Evolutionary conservation across 1,140 invertebrate genomes (phyloP).

Genomic region (Drosophila pseudoobscura): DNA sequence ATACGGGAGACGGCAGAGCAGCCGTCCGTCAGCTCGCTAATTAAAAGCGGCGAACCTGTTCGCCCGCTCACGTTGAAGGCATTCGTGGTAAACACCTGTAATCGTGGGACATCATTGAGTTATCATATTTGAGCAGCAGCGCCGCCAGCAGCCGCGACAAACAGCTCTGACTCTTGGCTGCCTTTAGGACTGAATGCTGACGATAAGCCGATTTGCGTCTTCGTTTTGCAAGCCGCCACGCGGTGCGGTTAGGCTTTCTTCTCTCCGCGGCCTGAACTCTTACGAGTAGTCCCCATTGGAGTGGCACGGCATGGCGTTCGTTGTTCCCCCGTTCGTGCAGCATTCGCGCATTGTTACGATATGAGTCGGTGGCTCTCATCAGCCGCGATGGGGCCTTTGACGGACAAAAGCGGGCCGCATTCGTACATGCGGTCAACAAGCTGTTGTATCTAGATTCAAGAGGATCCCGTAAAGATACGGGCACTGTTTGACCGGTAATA

Average conservation of each 20-base stretch:
- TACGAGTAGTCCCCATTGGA: constrained; percentile 37
- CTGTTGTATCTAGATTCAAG: constrained; percentile 25
- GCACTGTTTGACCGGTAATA: constrained; percentile 1
- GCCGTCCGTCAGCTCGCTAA: constrained; percentile 58
- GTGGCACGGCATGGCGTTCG: constrained; percentile 37
- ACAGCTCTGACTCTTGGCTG: constrained; percentile 54
- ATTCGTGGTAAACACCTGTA: constrained; percentile 65
- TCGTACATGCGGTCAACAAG: constrained; percentile 14
- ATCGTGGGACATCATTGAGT: constrained; percentile 69
- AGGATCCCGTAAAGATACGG: constrained; percentile 17
- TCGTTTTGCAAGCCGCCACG: constrained; percentile 27
- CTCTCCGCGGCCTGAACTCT: constrained; percentile 18
- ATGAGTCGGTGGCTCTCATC: constrained; percentile 18
- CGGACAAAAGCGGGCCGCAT: too few relatives aligned
- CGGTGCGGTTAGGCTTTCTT: constrained; percentile 28
- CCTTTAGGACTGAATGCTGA: constrained; percentile 41
- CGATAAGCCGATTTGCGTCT: constrained; percentile 80
- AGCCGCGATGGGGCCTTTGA: constrained; percentile 7
- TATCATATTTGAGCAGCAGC: constrained; percentile 64
- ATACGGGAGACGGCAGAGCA: constrained; percentile 41
- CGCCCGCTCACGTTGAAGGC: constrained; percentile 17
- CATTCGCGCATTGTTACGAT: constrained; percentile 31
- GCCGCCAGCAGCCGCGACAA: constrained; percentile 14
- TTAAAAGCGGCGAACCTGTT: constrained; percentile 66
- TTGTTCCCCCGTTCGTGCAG: constrained; percentile 4